Base-by-base conservation (phyloP, 2,113 vertebrate species). In the Dromas ardeola region DNA sequence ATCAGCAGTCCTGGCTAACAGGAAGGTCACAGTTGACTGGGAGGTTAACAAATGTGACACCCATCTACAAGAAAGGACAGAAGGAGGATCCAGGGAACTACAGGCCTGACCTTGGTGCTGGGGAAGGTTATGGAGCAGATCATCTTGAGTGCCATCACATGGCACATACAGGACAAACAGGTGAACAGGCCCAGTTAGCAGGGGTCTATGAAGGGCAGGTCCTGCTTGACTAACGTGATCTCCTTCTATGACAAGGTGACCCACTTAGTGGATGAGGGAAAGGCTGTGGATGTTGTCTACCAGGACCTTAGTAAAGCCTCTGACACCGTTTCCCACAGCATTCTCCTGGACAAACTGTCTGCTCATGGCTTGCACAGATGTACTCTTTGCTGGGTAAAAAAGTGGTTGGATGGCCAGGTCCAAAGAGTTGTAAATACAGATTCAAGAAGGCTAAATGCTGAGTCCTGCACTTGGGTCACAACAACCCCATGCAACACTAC, bases 401-500 rank as follows among this genome's bases (percentile, higher is more conserved):
- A 30, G 29, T 29, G n/a, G 9, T 20, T 55, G 36, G 36, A 42
- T 30, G 21, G 50, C 19, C 11, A 16, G 14, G 10, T 36, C 27
- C 20, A 30, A 38, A 72, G n/a, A 30, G 49, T 22, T 73, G 58
- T 59, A 59, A 36, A 59, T 36, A 59, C 58, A 59, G n/a, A 25
- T 34, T 45, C 32, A 26, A 42, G 3, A 15, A 43, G 19, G 19
- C 42, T 15, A 15, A 43, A 42, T 15, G 11, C 38, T 4, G 3
- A 2, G 11, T 70, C 10, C 17, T 63, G 29, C 56, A 23, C 36
- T 62, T 62, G 32, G 23, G 27, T 61, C 71, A 43, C 45, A 67
- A 7, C 26, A 49, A 8, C 22, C 5, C 2, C 10, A 1, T 77
- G 58, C 0, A 1, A 7, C 0, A 0, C 22, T 78, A 4, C 32